These are phyloP conservation scores for Eriosoma lanigerum DNA, from an alignment of 1,140 invertebrate genomes.

Conservation along the genomic window DNA sequence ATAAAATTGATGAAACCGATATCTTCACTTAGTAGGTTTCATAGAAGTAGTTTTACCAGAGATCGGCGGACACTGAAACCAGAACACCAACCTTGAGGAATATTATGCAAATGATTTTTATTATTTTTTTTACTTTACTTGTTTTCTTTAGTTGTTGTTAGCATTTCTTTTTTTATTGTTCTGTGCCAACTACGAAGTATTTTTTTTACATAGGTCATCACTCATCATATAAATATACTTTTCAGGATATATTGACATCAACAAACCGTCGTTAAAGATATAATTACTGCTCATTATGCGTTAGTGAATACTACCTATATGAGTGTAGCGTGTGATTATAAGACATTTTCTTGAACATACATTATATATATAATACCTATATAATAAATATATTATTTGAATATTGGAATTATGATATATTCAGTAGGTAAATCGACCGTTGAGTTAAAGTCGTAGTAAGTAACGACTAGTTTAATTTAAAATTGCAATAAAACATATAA, in stretches of 20 bases:
- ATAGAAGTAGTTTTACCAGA: neutral
- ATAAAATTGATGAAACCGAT: neutral
- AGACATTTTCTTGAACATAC: neutral
- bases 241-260: neutral
- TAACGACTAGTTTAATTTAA: too few species aligned
- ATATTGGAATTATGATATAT: too few species aligned
- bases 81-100: neutral
- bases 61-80: slow-evolving; percentile 1
- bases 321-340: neutral
- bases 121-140: neutral
- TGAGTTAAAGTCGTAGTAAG: too few species aligned
- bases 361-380: too few species aligned
- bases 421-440: too few species aligned
- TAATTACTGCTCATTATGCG: slow-evolving; percentile 14
- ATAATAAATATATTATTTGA: too few species aligned
- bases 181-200: neutral
- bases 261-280: neutral
- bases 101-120: neutral
- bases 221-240: neutral
- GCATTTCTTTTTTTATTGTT: neutral
- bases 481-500: too few species aligned
- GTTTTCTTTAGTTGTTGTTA: neutral
- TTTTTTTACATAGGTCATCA: neutral
- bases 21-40: slow-evolving; percentile 18
- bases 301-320: neutral